Evolutionary conservation across 2,888 invertebrate genomes (phyloP), one percentile per base, ranked within the genome.

Genomic region (Dasysyrphus albostriatus): DNA sequence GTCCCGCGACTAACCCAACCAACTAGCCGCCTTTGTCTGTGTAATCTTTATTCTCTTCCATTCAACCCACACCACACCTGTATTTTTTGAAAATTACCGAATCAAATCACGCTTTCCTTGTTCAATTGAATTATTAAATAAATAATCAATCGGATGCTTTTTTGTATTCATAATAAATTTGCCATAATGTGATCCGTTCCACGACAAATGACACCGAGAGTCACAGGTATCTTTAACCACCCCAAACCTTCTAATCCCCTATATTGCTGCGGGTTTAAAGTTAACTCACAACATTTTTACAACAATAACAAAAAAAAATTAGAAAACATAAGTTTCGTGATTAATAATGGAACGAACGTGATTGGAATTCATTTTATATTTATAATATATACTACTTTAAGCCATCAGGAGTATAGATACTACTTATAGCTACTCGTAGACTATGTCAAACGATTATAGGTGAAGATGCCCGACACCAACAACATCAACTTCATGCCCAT

Each of bases 301-400:
- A n/a, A 10, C 5, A 29, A 47, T 24, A 14, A 2, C 0, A 19
- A 7, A 5, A 42, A 12, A 37, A 37, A 16, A 44, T 19, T 19
- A 56, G 14, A 56, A 44, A 84, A 85, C 84, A 85, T 24, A 37
- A 81, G 72, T 77, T 85, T 81, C 81, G 81, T 85, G 84, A 85
- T 85, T 81, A 85, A 85, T 85, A 85, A 81, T 81, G 72, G 61
- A 69, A 73, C 76, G 73, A 85, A 84, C 84, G 70, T 85, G 84
- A 77, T 81, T 85, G 81, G 81, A 85, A 85, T 85, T 81, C 73
- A 49, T 54, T 54, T 29, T 9, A 2, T 39, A 32, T 8, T 75
- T n/a, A n/a, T n/a, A 47, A 69, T 24, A 74, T 24, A 74, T 34
- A 56, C 19, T 49, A 56, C 19, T 58, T 63, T 67, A 39, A 49